Conservation (phyloP, 2,797 vertebrate species). For the Pygocentrus nattereri region DNA sequence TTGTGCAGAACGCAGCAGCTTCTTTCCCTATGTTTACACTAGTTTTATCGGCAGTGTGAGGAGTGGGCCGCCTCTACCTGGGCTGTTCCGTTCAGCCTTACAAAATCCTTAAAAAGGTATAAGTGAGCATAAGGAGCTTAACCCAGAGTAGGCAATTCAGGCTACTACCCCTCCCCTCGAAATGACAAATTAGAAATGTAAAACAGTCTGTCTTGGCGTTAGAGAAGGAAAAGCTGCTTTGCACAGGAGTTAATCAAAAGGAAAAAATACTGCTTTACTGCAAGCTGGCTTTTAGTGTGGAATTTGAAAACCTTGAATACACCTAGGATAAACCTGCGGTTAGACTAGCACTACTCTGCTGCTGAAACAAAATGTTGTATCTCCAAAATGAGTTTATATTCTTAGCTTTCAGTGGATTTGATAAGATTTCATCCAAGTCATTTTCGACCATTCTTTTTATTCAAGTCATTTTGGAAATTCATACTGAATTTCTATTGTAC, state of each 20-base stretch:
- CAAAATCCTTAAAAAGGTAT: constrained; percentile 80
- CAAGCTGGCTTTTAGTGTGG: constrained; percentile 56
- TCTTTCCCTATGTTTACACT: constrained; percentile 78
- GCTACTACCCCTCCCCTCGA: constrained; percentile 69
- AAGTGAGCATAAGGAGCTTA: constrained; percentile 84
- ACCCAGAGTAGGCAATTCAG: constrained; percentile 77
- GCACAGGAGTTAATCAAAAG: constrained; percentile 74
- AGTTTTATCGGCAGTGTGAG: constrained; percentile 61
- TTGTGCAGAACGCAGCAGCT: constrained; percentile 64
- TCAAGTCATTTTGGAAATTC: too few species aligned
- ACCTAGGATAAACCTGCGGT: constrained; percentile 19
- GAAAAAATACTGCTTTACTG: constrained; percentile 65
- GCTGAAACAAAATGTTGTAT: not conserved
- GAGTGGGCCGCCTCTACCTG: constrained; percentile 79
- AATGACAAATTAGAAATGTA: constrained; percentile 85
- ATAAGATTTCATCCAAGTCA: not conserved
- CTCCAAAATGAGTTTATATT: not conserved
- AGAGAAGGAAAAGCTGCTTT: constrained; percentile 68
- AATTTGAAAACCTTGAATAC: constrained; percentile 63
- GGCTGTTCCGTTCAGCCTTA: constrained; percentile 74
- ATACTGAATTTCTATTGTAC: not conserved
- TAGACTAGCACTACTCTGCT: not conserved
- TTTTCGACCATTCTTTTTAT: too few species aligned
- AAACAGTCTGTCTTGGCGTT: constrained; percentile 80
- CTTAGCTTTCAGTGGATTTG: not conserved